A percentile compares a stretch with the other conserved stretches of the same genome.
Evolutionary conservation across 2,888 invertebrate genomes (phyloP).

Genomic region (Junonia oenone): DNA sequence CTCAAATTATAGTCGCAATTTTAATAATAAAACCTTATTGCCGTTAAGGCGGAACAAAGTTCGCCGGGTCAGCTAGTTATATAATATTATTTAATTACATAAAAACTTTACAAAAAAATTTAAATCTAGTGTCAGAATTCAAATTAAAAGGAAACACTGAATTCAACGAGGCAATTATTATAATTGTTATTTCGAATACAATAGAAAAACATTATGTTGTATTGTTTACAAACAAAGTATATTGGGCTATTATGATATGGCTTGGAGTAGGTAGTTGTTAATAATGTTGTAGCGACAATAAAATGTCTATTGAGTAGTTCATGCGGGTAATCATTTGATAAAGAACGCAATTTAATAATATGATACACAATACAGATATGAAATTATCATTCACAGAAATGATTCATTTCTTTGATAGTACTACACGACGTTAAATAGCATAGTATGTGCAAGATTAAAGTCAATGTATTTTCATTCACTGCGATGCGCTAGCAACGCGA

Average conservation of each 20-base stretch:
- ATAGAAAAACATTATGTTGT: neutral
- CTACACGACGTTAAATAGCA: neutral
- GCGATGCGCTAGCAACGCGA: neutral
- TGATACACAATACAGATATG: neutral
- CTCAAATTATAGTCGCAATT: too few relatives aligned
- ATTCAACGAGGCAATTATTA: neutral
- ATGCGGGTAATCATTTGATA: neutral
- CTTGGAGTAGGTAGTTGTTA: neutral
- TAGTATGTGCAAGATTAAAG: neutral
- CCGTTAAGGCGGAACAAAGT: too few relatives aligned
- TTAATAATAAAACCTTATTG: too few relatives aligned
- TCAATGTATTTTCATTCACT: neutral
- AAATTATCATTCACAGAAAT: neutral
- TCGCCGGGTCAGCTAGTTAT: too few relatives aligned
- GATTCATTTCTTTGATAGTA: neutral
- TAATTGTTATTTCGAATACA: neutral
- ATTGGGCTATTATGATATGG: neutral
- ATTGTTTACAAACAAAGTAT: neutral
- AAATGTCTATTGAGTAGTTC: neutral
- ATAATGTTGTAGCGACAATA: neutral
- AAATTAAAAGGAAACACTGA: neutral
- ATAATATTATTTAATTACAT: too few relatives aligned
- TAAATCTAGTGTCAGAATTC: neutral
- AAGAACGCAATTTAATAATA: neutral
- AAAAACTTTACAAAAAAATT: neutral